phyloP scores from a whole-genome alignment of 2,888 invertebrate species.

The Oscheius sp. region DNA sequence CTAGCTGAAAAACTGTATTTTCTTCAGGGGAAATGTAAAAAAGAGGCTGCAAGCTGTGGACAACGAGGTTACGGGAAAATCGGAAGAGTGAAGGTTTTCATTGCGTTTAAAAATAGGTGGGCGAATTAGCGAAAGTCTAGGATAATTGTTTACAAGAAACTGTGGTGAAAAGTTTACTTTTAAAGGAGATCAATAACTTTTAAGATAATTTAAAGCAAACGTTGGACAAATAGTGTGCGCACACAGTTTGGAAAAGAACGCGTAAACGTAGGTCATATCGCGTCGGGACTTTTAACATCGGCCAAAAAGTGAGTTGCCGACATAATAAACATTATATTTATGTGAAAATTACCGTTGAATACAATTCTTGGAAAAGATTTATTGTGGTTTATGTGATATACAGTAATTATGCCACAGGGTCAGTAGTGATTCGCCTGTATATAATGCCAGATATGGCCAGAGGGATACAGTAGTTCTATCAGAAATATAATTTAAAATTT shows the following conservation, averaged over 20 bases:
- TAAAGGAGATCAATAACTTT: neutral
- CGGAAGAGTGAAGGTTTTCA: too few relatives aligned
- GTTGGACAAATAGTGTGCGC: constrained; percentile 8
- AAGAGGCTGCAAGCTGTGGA: neutral
- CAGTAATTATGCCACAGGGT: too few relatives aligned
- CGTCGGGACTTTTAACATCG: neutral
- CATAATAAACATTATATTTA: too few relatives aligned
- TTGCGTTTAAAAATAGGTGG: neutral
- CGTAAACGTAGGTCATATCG: constrained; percentile 19
- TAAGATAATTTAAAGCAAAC: neutral
- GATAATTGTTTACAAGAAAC: neutral
- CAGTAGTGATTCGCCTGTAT: too few relatives aligned
- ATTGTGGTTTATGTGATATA: neutral
- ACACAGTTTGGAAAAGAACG: neutral
- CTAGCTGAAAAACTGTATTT: neutral
- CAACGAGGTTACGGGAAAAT: neutral
- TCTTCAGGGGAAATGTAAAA: neutral
- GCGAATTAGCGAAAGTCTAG: too few relatives aligned
- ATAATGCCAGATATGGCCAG: too few relatives aligned
- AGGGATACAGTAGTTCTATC: too few relatives aligned
- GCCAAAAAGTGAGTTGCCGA: too few relatives aligned
- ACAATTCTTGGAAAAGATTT: neutral
- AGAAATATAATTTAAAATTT: too few relatives aligned
- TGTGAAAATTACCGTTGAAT: too few relatives aligned
- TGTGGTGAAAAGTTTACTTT: neutral